Base-by-base conservation (phyloP, 1,140 invertebrate species). In the Steinernema khuongi region DNA sequence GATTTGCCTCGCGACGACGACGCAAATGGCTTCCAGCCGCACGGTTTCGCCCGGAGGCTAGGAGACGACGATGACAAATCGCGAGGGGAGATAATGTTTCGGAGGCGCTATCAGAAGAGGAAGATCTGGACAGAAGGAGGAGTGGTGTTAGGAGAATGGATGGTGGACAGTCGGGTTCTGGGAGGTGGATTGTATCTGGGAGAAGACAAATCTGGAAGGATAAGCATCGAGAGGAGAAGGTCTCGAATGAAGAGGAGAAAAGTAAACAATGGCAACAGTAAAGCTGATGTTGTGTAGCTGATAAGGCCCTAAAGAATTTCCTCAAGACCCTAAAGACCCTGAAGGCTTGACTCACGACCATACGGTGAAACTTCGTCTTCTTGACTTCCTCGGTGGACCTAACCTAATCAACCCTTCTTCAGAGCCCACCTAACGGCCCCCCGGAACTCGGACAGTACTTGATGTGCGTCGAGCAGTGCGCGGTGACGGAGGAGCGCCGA, bases 401-500 rank as follows among this genome's bases (percentile, higher is more conserved):
- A 7, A 2, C n/a, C 30, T 29, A 29, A 26, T 29, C 22, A 26
- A 26, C 60, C 26, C 4, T n/a, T 71, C 72, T 68, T 60, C 44
- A 72, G 60, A 60, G 33, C 29, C 18, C 75, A 19, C 68, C 76
- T 26, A 68, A 70, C 26, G 76, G 75, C 31, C 79, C 79, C 33
- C 74, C 75, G 18, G 33, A 79, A 68, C 31, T 82, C 31, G 43
- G 60, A 31, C 78, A 78, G 32, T 83, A 74, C 44, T 77, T 85
- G 41, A 80, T 81, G 77, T 83, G 81, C 67, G 81, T 84, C 11
- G 83, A 84, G 70, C 72, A 83, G 43, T 84, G 83, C 60, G 73
- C 81, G 28, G 80, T 84, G 77, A 41, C 81, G 1, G 77, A 82
- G 28, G 66, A 67, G 22, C 31, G 14, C 19, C 67, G 18, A 17